Evolutionary conservation across 1,140 invertebrate genomes (phyloP), one percentile per base, ranked within the genome.

Genomic region (Papilio helenus): DNA sequence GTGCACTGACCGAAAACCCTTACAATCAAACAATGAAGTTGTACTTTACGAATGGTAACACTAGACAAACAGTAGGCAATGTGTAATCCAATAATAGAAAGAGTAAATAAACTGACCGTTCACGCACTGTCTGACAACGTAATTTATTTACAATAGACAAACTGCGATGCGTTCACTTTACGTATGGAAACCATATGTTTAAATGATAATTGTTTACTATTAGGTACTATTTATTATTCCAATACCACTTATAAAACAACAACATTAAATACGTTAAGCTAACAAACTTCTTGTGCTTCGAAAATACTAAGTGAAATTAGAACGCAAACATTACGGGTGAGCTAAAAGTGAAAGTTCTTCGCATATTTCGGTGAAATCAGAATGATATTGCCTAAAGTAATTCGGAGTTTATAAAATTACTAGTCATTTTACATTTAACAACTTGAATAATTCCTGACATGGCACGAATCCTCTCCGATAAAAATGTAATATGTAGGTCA

Each of bases 51-150:
- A 68, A 68, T 29, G 23, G 39, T 74, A 46, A 26, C 20, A 49
- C n/a, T 26, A 42, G 39, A 74, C 39, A 44, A 20, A 74, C 72
- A 74, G 72, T 74, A 51, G 72, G 72, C 74, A 79, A 73, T 55
- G 72, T 29, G 58, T 68, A 68, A 79, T 82, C 81, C 81, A 82
- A 82, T 82, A 80, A 82, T 79, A 82, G 81, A 82, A 82, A 72
- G 49, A 42, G 65, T 78, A 80, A 82, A 82, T 68, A 80, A 81
- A 79, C 72, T 23, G 71, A 72, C 51, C 39, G 46, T 78, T 55
- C 65, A 34, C 65, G 34, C 71, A 77, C 49, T 51, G 14, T 78
- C 72, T 74, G 72, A 74, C 72, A 7, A n/a, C 7, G 42, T 46
- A 74, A 74, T 74, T 74, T 74, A 49, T 74, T 74, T 74, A 74